These are phyloP conservation scores for Osmoderma eremita DNA, from an alignment of 2,888 invertebrate species.

Conservation along the genomic window DNA sequence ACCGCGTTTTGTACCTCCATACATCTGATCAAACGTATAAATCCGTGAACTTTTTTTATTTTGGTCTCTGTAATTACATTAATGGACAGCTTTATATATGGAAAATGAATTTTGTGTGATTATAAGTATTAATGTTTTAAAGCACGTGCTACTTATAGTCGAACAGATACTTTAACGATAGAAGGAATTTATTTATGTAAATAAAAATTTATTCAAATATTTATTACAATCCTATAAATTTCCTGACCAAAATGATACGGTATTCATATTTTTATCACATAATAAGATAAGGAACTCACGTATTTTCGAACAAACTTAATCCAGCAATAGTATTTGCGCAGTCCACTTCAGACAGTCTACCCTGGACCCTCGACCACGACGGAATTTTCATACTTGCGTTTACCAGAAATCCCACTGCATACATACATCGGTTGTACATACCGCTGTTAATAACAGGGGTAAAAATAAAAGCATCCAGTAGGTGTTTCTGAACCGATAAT, in stretches of 20 bases:
- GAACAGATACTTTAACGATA: too few species aligned
- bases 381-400: constrained; percentile 25
- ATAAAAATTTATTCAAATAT: too few species aligned
- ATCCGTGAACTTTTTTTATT: constrained; percentile 25
- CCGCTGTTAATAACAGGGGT: constrained; percentile 11
- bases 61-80: constrained; percentile 1
- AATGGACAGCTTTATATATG: not conserved
- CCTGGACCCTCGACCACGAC: constrained; percentile 8
- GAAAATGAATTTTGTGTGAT: not conserved
- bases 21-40: constrained; percentile 49
- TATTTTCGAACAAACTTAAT: too few species aligned
- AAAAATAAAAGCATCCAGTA: constrained; percentile 19
- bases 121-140: too few species aligned
- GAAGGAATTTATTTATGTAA: too few species aligned
- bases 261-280: too few species aligned
- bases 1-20: constrained; percentile 21
- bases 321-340: too few species aligned
- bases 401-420: not conserved
- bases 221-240: too few species aligned
- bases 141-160: too few species aligned
- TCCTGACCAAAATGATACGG: too few species aligned
- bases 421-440: not conserved
- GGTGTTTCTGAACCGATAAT: constrained; percentile 15
- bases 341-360: too few species aligned
- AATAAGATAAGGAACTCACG: too few species aligned